Evolutionary conservation across 2,797 vertebrate genomes (phyloP), one percentile per base, ranked within the genome.

Genomic region (Hypotaenidia philippensis): DNA sequence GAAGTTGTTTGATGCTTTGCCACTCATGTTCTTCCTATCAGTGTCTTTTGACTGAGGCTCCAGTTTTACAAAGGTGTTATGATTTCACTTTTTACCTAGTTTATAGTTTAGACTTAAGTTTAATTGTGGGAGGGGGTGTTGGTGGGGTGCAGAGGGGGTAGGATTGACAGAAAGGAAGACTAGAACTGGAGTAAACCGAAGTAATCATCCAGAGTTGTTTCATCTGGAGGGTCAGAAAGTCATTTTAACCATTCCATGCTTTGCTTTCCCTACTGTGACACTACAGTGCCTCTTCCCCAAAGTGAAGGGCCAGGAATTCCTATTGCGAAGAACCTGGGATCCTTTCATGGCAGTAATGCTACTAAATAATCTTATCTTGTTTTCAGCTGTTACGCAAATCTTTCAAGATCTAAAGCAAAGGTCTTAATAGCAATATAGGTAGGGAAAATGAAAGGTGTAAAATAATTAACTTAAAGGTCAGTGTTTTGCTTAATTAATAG

Each of bases 381-480:
- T 36, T 52, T 68, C 68, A 45, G 57, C 40, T 86, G 17, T 63
- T 78, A 36, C 1, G 34, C 17, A 78, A 3, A 18, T 79, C 38
- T 52, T 63, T 36, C 25, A 89, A 64, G 82, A 66, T 40, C n/a
- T 31, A 55, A 53, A 32, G 52, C 57, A 68, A 76, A 90, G 38
- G 4, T 41, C 32, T 27, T 61, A 36, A n/a, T 44, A 44, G 41
- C 41, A 34, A 34, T 77, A 32, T 65, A 63, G 47, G 44, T 21
- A 83, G 61, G 41, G 27, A 29, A 66, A n/a, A 19, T 44, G 50
- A 83, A 44, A 53, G 31, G 68, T 52, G 27, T 44, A 29, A 83
- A 93, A 57, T 56, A 87, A 70, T 10, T 61, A 81, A 87, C 64
- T 36, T 85, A 59, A 57, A 23, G 8, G 13, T 32, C 66, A 64